Conservation (phyloP, 2,888 invertebrate species). For the Camptogramma bilineatum region DNA sequence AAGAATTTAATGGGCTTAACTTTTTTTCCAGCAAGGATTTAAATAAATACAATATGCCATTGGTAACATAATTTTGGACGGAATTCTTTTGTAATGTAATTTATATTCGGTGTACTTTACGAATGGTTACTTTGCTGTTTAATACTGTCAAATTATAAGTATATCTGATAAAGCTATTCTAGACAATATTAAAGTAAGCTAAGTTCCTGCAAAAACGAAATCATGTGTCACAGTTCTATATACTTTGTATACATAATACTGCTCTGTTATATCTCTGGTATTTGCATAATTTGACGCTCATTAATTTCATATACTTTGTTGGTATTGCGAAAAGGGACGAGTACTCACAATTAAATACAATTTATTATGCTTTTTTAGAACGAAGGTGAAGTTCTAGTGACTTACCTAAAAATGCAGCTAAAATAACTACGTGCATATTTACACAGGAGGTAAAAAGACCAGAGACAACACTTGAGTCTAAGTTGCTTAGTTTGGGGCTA, state of each 20-base stretch:
- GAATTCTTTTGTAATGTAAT: constrained; percentile 61
- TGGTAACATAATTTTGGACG: constrained; percentile 73
- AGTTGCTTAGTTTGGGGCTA: too few relatives aligned
- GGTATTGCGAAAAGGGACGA: constrained; percentile 15
- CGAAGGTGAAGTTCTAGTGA: constrained; percentile 4
- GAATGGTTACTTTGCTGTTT: background rate
- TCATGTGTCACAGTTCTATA: constrained; percentile 7
- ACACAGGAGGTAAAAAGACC: constrained; percentile 1
- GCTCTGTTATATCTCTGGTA: constrained; percentile 4
- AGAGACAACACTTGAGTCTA: too few relatives aligned
- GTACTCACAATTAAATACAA: constrained; percentile 17
- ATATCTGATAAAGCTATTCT: background rate
- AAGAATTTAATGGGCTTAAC: constrained; percentile 18
- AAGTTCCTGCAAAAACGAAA: background rate
- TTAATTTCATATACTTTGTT: constrained; percentile 4
- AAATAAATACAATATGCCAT: constrained; percentile 43
- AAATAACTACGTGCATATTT: constrained; percentile 7
- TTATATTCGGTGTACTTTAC: constrained; percentile 20
- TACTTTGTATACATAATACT: constrained; percentile 20
- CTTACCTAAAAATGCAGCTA: constrained; percentile 27
- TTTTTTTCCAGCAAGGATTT: constrained; percentile 18
- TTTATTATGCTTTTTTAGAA: constrained; percentile 12
- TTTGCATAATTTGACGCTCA: constrained; percentile 5
- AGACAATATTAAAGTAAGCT: background rate
- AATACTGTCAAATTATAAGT: constrained; percentile 11